Base-by-base conservation (phyloP, 2,888 invertebrate genomes). In the Hofmannophila pseudospretella region DNA sequence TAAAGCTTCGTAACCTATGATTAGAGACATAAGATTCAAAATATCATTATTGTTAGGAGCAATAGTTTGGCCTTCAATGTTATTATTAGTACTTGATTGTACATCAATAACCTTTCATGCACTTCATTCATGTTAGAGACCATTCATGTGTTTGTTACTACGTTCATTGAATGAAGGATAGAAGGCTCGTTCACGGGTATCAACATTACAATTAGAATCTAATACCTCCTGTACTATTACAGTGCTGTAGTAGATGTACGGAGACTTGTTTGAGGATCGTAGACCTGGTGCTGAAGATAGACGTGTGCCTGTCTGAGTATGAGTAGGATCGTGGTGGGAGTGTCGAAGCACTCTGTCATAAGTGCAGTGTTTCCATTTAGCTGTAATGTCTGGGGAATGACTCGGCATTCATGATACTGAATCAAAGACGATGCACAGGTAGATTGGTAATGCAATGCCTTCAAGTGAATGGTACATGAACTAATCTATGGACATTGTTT, bases 61-160 rank as follows among this genome's bases (percentile, higher is more conserved):
- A 28, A 28, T 33, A 32, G 20, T 27, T 27, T 22, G 9, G 13
- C 34, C 11, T 41, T 28, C 16, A 38, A 16, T 28, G 16, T 10
- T 19, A 47, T 49, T 45, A 51, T 47, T 19, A 47, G 50, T 45
- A 51, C 47, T 50, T 48, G 48, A 48, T 52, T 51, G 61, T 63
- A 57, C 67, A 59, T 74, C 69, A 73, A 67, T 67, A 56, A 50
- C 62, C 56, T 64, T 68, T 71, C 64, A 65, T 63, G 56, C 60
- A 60, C 52, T 58, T 59, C 80, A 80, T 80, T 80, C 73, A 80
- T 52, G 51, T 62, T 57, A 51, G 45, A 55, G 49, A 49, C 62
- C 77, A 77, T 78, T 78, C 78, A 77, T 64, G 57, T 56, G 53
- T 66, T 49, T 38, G 54, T 47, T 52, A 45, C 45, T 45, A 41